phyloP scores from a whole-genome alignment of 2,888 invertebrate species.

The Macrophya alboannulata region DNA sequence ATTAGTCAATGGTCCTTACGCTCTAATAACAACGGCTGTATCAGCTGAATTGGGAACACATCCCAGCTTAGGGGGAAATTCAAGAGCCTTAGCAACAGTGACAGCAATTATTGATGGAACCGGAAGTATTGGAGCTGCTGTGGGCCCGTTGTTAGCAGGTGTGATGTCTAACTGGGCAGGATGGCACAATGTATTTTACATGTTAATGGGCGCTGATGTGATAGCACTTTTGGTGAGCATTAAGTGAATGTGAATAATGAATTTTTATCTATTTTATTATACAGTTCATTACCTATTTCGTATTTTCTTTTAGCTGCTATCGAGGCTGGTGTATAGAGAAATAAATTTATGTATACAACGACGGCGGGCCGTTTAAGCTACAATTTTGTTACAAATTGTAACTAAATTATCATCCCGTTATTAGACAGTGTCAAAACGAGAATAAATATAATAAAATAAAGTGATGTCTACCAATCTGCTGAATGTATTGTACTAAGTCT shows the following conservation, averaged over 20 bases:
- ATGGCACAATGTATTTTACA: constrained; percentile 95
- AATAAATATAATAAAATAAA: neutral
- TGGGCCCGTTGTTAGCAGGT: constrained; percentile 95
- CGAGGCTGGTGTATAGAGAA: constrained; percentile 79
- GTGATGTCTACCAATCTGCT: constrained; percentile 19
- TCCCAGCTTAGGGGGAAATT: constrained; percentile 90
- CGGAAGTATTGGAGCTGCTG: constrained; percentile 95
- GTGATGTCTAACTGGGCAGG: constrained; percentile 86
- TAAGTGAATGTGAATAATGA: neutral
- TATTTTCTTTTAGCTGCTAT: constrained; percentile 75
- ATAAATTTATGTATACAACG: constrained; percentile 70
- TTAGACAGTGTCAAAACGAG: neutral
- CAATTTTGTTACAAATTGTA: neutral
- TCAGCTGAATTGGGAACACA: constrained; percentile 97
- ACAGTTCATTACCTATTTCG: neutral
- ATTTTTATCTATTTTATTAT: neutral
- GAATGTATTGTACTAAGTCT: constrained; percentile 30
- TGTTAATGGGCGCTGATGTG: constrained; percentile 92
- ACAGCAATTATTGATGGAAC: constrained; percentile 99
- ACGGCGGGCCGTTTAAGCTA: constrained; percentile 65
- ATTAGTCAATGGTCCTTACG: constrained; percentile 97
- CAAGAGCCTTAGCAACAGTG: constrained; percentile 97
- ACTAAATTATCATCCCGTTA: neutral
- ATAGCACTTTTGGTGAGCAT: constrained; percentile 86
- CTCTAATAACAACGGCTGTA: constrained; percentile 97